phyloP scores from a whole-genome alignment of 2,888 invertebrate genomes.

The Heliconius ismenius region DNA sequence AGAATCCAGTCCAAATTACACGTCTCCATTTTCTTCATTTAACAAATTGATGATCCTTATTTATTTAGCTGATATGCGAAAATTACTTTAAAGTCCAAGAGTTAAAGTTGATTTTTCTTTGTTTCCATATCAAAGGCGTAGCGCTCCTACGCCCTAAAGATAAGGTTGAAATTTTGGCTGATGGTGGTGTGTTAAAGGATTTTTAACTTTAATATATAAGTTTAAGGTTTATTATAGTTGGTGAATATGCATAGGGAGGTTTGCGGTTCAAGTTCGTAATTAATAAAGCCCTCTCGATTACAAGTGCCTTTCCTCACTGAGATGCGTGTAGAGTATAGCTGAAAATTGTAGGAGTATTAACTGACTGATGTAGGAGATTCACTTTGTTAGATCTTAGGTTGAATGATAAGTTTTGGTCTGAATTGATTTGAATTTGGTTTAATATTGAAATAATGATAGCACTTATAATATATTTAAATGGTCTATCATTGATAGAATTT shows the following conservation, averaged over 20 bases:
- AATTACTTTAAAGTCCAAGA: slow-evolving; percentile 51
- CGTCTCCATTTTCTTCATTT: slow-evolving; percentile 79
- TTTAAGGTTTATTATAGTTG: slow-evolving; percentile 66
- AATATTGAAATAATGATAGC: background rate
- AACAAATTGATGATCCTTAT: slow-evolving; percentile 76
- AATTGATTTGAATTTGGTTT: background rate
- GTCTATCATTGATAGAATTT: too few relatives aligned
- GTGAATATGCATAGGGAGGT: slow-evolving; percentile 50
- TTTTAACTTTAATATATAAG: slow-evolving; percentile 67
- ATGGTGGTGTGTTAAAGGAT: slow-evolving; percentile 57
- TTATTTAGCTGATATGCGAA: slow-evolving; percentile 52
- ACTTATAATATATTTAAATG: too few relatives aligned
- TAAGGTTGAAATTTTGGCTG: slow-evolving; percentile 71
- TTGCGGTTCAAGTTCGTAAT: slow-evolving; percentile 81
- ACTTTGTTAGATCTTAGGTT: slow-evolving; percentile 3
- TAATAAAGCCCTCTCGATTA: slow-evolving; percentile 81
- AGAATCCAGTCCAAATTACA: slow-evolving; percentile 70
- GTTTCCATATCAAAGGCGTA: slow-evolving; percentile 44
- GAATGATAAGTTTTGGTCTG: background rate
- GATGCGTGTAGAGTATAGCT: slow-evolving; percentile 46
- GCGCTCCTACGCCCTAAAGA: slow-evolving; percentile 73
- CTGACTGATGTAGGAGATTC: slow-evolving; percentile 29
- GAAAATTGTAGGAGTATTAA: slow-evolving; percentile 38
- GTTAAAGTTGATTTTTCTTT: slow-evolving; percentile 59
- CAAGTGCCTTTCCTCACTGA: slow-evolving; percentile 77